These are phyloP conservation scores for Tauraco erythrolophus DNA, from an alignment of 2,113 vertebrate species.

Conservation along the genomic window DNA sequence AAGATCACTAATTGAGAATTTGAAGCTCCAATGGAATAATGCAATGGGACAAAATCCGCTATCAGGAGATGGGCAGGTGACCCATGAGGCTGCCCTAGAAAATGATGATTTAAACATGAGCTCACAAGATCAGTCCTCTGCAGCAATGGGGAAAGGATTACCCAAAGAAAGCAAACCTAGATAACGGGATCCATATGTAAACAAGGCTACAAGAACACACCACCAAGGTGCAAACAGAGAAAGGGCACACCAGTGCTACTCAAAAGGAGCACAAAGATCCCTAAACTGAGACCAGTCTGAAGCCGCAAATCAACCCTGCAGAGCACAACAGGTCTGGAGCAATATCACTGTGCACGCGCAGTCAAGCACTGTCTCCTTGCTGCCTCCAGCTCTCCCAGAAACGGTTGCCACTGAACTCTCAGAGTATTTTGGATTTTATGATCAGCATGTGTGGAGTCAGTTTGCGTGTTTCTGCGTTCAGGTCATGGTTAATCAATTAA, in stretches of 20 bases:
- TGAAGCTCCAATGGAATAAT: neutral
- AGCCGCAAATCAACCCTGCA: neutral
- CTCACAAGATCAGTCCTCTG: neutral
- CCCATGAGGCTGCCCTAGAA: neutral
- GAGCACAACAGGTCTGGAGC: neutral
- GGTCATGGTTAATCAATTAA: neutral
- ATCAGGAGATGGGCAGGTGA: neutral
- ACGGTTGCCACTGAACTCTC: rapidly evolving
- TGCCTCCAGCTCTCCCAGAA: neutral
- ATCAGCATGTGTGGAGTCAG: neutral
- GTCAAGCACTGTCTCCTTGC: neutral
- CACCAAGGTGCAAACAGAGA: neutral
- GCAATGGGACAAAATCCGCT: neutral
- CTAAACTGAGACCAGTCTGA: neutral
- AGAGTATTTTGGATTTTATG: neutral
- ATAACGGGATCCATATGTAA: neutral
- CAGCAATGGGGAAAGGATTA: neutral
- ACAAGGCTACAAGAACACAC: neutral
- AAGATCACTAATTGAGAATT: neutral
- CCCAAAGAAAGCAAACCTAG: neutral
- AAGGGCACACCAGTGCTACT: neutral
- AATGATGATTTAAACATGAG: neutral
- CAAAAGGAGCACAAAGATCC: neutral
- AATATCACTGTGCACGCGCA: rapidly evolving
- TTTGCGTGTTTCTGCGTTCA: neutral